phyloP scores from a whole-genome alignment of 2,888 invertebrate species.

The Blera fallax region DNA sequence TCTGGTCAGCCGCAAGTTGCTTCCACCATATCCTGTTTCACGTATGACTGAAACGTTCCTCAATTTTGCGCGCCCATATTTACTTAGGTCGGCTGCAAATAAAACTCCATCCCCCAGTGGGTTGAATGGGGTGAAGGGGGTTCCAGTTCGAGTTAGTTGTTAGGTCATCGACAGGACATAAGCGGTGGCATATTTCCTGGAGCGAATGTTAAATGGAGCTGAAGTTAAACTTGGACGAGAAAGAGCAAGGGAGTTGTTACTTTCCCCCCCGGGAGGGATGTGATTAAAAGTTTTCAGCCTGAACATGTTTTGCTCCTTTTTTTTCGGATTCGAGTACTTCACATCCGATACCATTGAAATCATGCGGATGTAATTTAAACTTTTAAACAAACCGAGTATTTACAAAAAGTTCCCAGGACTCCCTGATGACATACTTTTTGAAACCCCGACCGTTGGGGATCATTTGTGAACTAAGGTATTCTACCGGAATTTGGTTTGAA shows the following conservation, averaged over 20 bases:
- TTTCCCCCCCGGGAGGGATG: constrained; percentile 34
- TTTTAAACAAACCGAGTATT: constrained; percentile 60
- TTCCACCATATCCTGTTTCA: constrained; percentile 53
- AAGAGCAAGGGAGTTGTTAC: background rate
- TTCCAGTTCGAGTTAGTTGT: constrained; percentile 28
- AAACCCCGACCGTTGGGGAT: background rate
- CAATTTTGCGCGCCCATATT: constrained; percentile 64
- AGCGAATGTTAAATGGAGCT: constrained; percentile 64
- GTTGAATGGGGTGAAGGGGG: too few species aligned
- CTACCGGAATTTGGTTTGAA: background rate
- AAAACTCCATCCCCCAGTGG: constrained; percentile 10
- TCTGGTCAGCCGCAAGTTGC: constrained; percentile 52
- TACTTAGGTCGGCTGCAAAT: constrained; percentile 58
- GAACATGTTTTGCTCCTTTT: constrained; percentile 9
- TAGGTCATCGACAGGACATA: constrained; percentile 67
- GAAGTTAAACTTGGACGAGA: constrained; percentile 45
- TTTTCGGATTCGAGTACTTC: constrained; percentile 3
- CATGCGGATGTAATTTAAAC: constrained; percentile 67
- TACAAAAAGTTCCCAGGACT: constrained; percentile 37
- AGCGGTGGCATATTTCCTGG: constrained; percentile 49
- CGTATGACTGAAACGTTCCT: constrained; percentile 63
- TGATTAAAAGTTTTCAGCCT: constrained; percentile 66
- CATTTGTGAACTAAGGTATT: background rate
- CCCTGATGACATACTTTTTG: constrained; percentile 49
- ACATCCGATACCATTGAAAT: constrained; percentile 34